Base-by-base conservation (phyloP, 2,113 vertebrate species). In the Acrocephalus kingi region DNA sequence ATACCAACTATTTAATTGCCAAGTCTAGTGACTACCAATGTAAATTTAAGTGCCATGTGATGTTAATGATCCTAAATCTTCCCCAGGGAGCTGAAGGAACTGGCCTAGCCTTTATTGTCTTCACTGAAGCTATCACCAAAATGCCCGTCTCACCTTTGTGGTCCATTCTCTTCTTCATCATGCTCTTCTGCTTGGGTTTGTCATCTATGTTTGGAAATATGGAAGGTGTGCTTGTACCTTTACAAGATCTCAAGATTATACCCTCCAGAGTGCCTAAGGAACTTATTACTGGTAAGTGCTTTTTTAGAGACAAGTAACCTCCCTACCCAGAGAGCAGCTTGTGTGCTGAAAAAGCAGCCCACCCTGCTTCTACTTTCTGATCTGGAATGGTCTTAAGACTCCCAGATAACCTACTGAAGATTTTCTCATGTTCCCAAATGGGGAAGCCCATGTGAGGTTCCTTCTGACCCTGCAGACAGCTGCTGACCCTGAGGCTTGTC, bases 81-180 rank as follows among this genome's bases (percentile, higher is more conserved):
- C 27, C 56, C 15, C 96, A 99, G 99, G 99, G 99, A 37, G 98
- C 99, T 49, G 98, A 99, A 97, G 99, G 99, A 95, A 99, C 99
- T 1, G 99, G 99, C n/a, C 94, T 99, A 51, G 99, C 99, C 62
- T 99, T 99, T 95, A 99, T 99, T 74, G 98, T 99, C 83, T 99
- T 99, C 97, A 99, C 99, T 1, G 99, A 99, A 92, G 99, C 99
- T 51, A 99, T 99, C 96, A 99, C 98, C 88, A 99, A 98, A 97
- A 99, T 99, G 99, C 99, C 99, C 0, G 6, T 98, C 77, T 98
- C 99, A 8, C 99, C 99, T 6, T 71, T 99, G 31, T 99, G 99
- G 99, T 98, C 99, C 3, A 98, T 99, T 15, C 98, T 99, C 15
- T 99, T 99, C 98, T 99, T 99, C 91, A 49, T 98, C 97, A 99